Conservation (phyloP, 2,113 vertebrate genomes). For the Solenodon paradoxus region DNA sequence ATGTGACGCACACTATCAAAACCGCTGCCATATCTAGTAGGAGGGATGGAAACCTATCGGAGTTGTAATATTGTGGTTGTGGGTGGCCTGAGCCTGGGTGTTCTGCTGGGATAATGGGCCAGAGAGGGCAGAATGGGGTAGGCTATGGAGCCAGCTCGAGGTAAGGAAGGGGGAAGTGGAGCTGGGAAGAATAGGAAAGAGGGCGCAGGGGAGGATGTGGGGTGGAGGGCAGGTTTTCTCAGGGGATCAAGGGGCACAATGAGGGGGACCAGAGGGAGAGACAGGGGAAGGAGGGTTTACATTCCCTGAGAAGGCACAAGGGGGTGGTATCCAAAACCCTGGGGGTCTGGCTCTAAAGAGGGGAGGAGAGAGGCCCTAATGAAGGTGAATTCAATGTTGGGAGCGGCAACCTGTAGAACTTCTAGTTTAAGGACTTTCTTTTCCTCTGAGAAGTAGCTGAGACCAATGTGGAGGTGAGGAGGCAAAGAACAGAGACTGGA, state of each 20-base stretch:
- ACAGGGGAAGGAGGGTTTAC: not conserved
- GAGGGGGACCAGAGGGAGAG: not conserved
- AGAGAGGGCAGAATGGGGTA: not conserved
- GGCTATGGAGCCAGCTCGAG: too few relatives aligned
- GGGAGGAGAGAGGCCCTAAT: not conserved
- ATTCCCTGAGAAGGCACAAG: not conserved
- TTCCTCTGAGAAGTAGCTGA: not conserved
- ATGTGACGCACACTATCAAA: not conserved
- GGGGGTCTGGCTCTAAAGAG: not conserved
- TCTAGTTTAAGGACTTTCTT: fast-evolving
- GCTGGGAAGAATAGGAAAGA: not conserved
- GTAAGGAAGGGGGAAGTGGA: not conserved
- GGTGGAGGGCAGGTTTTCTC: too few relatives aligned
- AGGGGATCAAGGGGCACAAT: too few relatives aligned
- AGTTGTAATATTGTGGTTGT: not conserved
- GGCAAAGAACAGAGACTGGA: not conserved
- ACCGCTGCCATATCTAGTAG: not conserved
- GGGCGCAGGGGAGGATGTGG: fast-evolving
- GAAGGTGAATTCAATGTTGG: not conserved
- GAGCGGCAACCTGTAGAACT: not conserved
- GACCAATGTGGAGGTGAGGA: not conserved
- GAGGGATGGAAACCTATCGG: not conserved
- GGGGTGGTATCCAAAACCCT: too few relatives aligned
- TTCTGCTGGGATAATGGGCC: not conserved
- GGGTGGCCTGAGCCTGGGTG: not conserved